These are phyloP conservation scores for Solenopsis fugax DNA, from an alignment of 1,140 invertebrate species.

Conservation along the genomic window DNA sequence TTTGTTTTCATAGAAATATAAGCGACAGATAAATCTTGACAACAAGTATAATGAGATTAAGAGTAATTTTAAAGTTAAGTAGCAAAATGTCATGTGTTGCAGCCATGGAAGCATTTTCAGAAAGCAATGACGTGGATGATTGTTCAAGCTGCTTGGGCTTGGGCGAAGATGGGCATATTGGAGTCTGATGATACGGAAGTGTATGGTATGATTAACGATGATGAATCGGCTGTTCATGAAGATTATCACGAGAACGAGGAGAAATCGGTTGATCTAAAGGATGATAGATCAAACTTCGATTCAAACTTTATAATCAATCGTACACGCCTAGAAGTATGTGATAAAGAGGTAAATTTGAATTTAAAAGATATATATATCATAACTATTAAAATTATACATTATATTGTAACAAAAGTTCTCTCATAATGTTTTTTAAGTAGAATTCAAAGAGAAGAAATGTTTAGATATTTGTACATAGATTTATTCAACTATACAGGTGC, in stretches of 20 bases:
- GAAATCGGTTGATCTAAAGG: constrained; percentile 83
- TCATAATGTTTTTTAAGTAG: no score
- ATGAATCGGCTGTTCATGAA: constrained; percentile 82
- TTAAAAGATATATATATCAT: not conserved
- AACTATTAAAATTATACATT: not conserved
- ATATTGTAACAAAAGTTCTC: not conserved
- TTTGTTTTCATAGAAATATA: constrained; percentile 11
- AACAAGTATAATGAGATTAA: not conserved
- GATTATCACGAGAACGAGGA: constrained; percentile 84
- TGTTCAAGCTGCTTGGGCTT: constrained; percentile 84
- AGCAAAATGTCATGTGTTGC: not conserved
- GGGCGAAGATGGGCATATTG: constrained; percentile 85
- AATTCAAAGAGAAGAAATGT: no score
- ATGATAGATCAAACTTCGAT: constrained; percentile 87
- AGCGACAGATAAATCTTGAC: not conserved
- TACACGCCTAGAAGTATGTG: constrained; percentile 92
- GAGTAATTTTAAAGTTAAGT: not conserved
- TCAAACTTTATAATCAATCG: constrained; percentile 90
- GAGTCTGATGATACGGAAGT: constrained; percentile 81
- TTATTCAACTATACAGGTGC: no score
- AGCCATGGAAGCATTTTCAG: constrained; percentile 85
- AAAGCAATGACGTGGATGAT: constrained; percentile 85
- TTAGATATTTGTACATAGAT: no score
- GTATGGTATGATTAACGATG: constrained; percentile 82
- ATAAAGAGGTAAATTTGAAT: constrained; percentile 88